Base-by-base conservation (phyloP, 2,797 vertebrate species). In the Lophotriccus pileatus region DNA sequence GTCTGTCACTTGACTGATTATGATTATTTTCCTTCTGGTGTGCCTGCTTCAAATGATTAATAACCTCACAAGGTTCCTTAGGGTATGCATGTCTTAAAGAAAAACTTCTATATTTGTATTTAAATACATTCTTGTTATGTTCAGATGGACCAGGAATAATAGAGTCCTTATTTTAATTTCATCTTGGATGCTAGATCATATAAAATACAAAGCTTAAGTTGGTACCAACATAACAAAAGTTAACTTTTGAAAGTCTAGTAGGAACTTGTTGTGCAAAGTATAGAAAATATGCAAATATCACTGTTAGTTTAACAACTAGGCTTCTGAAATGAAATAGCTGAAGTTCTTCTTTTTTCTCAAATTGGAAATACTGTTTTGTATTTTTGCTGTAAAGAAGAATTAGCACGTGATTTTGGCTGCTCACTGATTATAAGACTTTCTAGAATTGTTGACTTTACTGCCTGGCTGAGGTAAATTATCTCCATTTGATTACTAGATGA, bases 401-500 rank as follows among this genome's bases (percentile, higher is more conserved):
- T 74, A 74, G 12, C 53, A 9, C 2, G 6, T 90, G 14, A 55
- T 79, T 87, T 94, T 84, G 39, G 27, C 75, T 92, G 55, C 32
- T 87, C 2, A 1, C 24, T 87, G 14, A 4, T 91, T 62, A 11
- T 15, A 79, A 84, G 30, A n/a, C 76, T 76, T 87, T 83, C 66
- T 66, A 44, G 30, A 87, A 55, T 75, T 91, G 15, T 30, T 89
- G 66, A 32, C 34, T 74, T 72, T 41, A 53, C 79, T 92, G 63
- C 23, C 32, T 76, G 44, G 52, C 47, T 89, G 87, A 91, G 82
- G 80, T 88, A 74, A 81, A 90, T 86, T 77, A 63, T 74, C 41
- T 94, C 50, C 80, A 46, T 90, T 89, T 92, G 93, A 84, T 94
- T 86, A 78, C 77, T 92, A 90, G 69, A 90, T 81, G 77, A 92